Evolutionary conservation across 2,888 invertebrate genomes (phyloP).

Genomic region (Drosophila ustulata): DNA sequence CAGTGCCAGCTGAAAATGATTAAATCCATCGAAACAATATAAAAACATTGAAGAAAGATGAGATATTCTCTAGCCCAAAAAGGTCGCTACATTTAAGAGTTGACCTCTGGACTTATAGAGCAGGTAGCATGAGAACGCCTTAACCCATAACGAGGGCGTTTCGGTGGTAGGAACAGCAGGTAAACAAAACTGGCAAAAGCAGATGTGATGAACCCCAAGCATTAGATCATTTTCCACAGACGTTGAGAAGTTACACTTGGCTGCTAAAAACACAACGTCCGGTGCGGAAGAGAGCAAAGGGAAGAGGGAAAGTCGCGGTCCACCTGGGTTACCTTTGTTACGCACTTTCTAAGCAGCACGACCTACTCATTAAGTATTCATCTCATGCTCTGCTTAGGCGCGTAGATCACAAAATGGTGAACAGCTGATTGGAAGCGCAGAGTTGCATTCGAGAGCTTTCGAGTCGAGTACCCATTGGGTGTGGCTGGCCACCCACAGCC

Average conservation of each 20-base stretch:
- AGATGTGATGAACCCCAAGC: conserved; percentile 1
- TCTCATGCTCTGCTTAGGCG: neutral
- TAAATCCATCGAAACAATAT: conserved; percentile 5
- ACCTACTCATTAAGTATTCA: neutral
- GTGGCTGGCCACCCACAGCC: conserved; percentile 33
- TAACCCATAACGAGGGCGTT: conserved; percentile 18
- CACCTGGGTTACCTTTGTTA: neutral
- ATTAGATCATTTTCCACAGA: conserved; percentile 18
- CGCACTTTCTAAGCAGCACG: neutral
- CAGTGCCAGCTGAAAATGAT: neutral
- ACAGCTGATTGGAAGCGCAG: conserved; percentile 45
- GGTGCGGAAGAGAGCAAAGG: conserved; percentile 23
- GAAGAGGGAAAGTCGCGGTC: neutral
- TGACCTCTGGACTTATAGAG: conserved; percentile 29
- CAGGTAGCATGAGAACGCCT: conserved; percentile 34
- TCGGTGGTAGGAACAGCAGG: conserved; percentile 26
- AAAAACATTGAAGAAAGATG: conserved; percentile 4
- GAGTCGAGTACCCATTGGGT: conserved; percentile 24
- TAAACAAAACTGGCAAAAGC: conserved; percentile 15
- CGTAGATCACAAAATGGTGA: neutral
- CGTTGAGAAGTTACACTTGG: conserved; percentile 11
- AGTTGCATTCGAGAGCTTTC: conserved; percentile 35
- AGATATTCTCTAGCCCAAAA: neutral
- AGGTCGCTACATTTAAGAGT: conserved; percentile 11
- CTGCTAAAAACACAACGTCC: conserved; percentile 12